These are phyloP conservation scores for Odontomachus brunneus DNA, from an alignment of 1,140 invertebrate species.

Conservation along the genomic window DNA sequence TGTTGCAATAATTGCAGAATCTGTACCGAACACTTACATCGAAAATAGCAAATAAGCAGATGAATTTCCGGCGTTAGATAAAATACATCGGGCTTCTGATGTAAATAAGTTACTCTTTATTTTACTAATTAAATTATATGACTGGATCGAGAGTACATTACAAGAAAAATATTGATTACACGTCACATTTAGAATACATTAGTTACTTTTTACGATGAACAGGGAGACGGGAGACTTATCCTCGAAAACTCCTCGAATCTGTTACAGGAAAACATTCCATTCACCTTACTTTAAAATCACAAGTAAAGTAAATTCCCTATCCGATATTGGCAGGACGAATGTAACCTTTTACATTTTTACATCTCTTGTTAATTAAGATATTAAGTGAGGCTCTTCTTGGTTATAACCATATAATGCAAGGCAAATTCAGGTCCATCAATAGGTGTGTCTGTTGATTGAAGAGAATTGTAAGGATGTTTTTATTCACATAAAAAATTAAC, in stretches of 20 bases:
- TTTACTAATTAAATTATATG: conserved; percentile 67
- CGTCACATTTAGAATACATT: conserved; percentile 77
- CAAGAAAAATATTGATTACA: conserved; percentile 77
- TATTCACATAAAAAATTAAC: conserved; percentile 39
- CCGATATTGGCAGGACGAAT: conserved; percentile 63
- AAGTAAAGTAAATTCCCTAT: conserved; percentile 54
- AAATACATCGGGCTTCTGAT: conserved; percentile 29
- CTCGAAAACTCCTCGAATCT: conserved; percentile 50
- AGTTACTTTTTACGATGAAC: conserved; percentile 63
- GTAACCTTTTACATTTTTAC: conserved; percentile 8
- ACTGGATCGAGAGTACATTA: conserved; percentile 71
- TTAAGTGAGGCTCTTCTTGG: conserved; percentile 34
- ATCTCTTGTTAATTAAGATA: conserved; percentile 40
- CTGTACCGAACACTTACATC: too few species aligned
- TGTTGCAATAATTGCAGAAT: too few species aligned
- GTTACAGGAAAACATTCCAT: conserved; percentile 34
- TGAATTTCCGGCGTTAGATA: not conserved
- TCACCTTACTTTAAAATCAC: conserved; percentile 32
- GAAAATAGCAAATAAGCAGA: too few species aligned
- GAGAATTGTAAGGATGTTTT: conserved; percentile 17
- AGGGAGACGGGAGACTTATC: conserved; percentile 43
- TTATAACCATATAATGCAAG: conserved; percentile 55
- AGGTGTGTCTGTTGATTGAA: conserved; percentile 33
- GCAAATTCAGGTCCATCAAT: conserved; percentile 69
- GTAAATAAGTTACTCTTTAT: conserved; percentile 73